Base-by-base conservation (phyloP, 2,888 invertebrate genomes). In the Oeneis ivallda region DNA sequence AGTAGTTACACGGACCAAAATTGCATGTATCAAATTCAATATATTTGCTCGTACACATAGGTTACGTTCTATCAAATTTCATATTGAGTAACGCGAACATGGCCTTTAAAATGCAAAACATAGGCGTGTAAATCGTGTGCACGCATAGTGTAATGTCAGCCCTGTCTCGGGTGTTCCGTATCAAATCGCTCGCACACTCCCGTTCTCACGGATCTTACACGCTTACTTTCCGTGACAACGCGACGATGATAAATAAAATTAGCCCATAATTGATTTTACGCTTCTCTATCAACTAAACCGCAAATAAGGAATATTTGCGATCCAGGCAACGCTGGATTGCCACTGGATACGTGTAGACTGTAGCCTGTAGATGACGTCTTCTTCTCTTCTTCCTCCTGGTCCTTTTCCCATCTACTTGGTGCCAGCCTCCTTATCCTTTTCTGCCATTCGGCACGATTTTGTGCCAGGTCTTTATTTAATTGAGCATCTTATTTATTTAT, bases 141-240 rank as follows among this genome's bases (percentile, higher is more conserved):
- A 19, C 3, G 37, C 11, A 15, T 15, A n/a, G 39, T 56, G 11
- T 11, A 1, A 0, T 9, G 11, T 3, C 7, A 15, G 4, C 45
- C 39, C 11, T 19, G 26, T 13, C 26, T 10, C 34, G 64, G 50
- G 53, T 59, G 64, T 58, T 47, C 66, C 72, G 72, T 66, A 70
- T 71, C 72, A 69, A 71, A 72, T 72, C 64, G 71, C 65, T 62
- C 43, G 49, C 75, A 76, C 71, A 61, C 71, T 62, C 67, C 37
- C 56, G 62, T 64, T 76, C 75, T 70, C 76, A 75, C 76, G 75
- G 69, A 71, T 71, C 70, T 74, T 71, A 72, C 49, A 34, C 62
- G 66, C 49, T 60, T 57, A 54, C 41, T 69, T 63, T 63, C 52
- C 65, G 60, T 62, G 58, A 58, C 61, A 49, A 67, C 61, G 53